These are phyloP conservation scores for Gasterosteus nipponicus DNA, from an alignment of 2,113 vertebrate genomes.

Conservation along the genomic window DNA sequence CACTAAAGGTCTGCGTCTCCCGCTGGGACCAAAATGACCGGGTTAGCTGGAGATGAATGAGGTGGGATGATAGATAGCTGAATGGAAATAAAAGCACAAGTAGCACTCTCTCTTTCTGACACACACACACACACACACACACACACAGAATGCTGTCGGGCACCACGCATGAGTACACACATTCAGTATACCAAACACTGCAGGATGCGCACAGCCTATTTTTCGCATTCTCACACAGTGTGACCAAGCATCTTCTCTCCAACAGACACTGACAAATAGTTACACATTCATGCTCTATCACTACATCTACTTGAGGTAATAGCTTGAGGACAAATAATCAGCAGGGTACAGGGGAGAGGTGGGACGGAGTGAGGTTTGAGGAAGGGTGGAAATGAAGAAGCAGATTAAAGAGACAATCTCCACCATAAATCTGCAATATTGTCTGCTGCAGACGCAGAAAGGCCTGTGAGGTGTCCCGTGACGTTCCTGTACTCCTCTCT, in stretches of 20 bases:
- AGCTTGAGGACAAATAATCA: constrained; percentile 32
- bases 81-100: constrained; percentile 34
- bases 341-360: constrained; percentile 29
- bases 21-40: constrained; percentile 34
- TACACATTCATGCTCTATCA: constrained; percentile 16
- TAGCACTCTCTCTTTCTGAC: background rate
- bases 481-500: constrained; percentile 39
- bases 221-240: constrained; percentile 15
- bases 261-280: background rate
- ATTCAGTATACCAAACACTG: constrained; percentile 36
- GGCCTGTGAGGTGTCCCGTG: constrained; percentile 25
- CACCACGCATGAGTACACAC: constrained; percentile 43
- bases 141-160: constrained; percentile 16
- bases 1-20: constrained; percentile 23
- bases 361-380: constrained; percentile 28
- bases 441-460: constrained; percentile 49
- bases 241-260: constrained; percentile 38
- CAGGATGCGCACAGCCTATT: background rate
- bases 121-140: background rate
- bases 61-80: constrained; percentile 34
- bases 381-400: constrained; percentile 54
- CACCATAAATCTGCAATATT: constrained; percentile 64
- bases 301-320: constrained; percentile 11
- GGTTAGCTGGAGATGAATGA: constrained; percentile 54
- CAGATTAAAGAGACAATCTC: constrained; percentile 64